phyloP scores from a whole-genome alignment of 2,888 invertebrate genomes.

The Tanypteryx hageni region DNA sequence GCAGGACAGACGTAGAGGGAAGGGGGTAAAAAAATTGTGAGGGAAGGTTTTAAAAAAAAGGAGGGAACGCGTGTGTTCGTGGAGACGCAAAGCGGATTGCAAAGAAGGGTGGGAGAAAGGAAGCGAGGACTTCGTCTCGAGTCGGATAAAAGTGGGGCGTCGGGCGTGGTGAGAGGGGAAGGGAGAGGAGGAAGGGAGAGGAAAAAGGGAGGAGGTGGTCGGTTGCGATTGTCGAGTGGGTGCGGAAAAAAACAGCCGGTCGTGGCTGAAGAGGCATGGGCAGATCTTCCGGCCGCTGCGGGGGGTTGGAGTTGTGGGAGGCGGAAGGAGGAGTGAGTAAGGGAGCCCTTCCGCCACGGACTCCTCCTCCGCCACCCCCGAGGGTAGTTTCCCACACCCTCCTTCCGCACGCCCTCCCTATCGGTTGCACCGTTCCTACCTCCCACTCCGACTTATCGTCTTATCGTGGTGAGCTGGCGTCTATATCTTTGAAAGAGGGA shows the following conservation, averaged over 20 bases:
- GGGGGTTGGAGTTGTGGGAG: background rate
- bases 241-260: background rate
- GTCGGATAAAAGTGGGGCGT: background rate
- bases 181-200: background rate
- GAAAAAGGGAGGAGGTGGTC: background rate
- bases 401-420: background rate
- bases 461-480: background rate
- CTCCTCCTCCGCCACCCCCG: background rate
- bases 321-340: background rate
- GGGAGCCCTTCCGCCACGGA: background rate
- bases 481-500: background rate
- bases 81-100: constrained; percentile 13
- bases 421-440: background rate
- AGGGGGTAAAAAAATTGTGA: too few relatives aligned
- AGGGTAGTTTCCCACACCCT: background rate
- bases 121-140: background rate
- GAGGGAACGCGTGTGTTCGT: background rate
- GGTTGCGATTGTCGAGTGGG: background rate
- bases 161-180: background rate
- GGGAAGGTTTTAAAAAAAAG: too few relatives aligned
- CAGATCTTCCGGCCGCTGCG: background rate
- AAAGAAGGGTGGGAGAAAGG: background rate
- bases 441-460: background rate
- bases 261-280: background rate
- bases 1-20: background rate